Evolutionary conservation across 2,888 invertebrate species (phyloP).

Genomic region (Peribatodes rhomboidaria): DNA sequence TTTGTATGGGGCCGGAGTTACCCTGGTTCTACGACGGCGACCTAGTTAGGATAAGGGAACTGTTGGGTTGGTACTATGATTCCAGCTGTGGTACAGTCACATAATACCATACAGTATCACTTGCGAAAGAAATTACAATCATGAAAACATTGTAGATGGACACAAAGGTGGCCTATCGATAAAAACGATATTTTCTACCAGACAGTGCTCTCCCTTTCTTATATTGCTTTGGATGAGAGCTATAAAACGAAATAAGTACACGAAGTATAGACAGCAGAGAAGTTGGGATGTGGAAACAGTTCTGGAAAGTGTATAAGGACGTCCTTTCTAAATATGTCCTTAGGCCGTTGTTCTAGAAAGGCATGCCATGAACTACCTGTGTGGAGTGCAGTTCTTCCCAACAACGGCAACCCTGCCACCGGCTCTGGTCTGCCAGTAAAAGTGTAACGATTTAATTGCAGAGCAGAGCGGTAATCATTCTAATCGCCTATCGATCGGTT

Average conservation of each 20-base stretch:
- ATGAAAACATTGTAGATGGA: too few relatives aligned
- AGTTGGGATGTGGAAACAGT: too few relatives aligned
- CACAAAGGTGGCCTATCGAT: too few relatives aligned
- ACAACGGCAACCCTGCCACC: constrained; percentile 31
- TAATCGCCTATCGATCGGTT: constrained; percentile 44
- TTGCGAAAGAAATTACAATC: background rate
- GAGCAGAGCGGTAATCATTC: constrained; percentile 53
- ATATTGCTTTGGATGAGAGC: too few relatives aligned
- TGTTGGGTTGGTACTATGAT: background rate
- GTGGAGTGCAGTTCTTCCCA: background rate
- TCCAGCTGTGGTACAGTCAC: background rate
- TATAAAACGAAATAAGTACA: too few relatives aligned
- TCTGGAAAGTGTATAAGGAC: too few relatives aligned
- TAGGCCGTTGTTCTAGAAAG: too few relatives aligned
- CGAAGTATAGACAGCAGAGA: too few relatives aligned
- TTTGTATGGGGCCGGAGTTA: constrained; percentile 20
- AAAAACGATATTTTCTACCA: too few relatives aligned
- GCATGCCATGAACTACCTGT: background rate
- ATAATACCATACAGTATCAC: background rate
- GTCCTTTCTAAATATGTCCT: too few relatives aligned
- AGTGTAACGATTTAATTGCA: constrained; percentile 75
- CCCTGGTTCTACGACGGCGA: constrained; percentile 6
- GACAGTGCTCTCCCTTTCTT: too few relatives aligned
- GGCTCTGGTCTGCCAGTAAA: constrained; percentile 61
- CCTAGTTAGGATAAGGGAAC: constrained; percentile 15